phyloP scores from a whole-genome alignment of 2,888 invertebrate genomes.

The Pherbina coryleti region DNA sequence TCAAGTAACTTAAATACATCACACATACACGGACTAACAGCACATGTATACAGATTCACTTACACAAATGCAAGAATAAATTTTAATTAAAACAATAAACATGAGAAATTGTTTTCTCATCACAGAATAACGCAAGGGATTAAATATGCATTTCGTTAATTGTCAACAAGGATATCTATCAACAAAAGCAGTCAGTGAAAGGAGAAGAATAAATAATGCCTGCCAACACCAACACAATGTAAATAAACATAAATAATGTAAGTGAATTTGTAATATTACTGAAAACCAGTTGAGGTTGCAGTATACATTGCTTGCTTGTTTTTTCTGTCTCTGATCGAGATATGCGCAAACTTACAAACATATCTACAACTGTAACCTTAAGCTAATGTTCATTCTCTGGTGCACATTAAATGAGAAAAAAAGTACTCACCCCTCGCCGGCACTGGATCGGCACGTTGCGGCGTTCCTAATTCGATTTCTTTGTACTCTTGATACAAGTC shows the following conservation, averaged over 20 bases:
- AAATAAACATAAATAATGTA: background rate
- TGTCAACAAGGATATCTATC: constrained; percentile 16
- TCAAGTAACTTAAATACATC: background rate
- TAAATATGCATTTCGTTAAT: constrained; percentile 48
- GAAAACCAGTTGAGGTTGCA: background rate
- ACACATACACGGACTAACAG: background rate
- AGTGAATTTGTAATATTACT: constrained; percentile 4
- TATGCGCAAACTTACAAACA: too few relatives aligned
- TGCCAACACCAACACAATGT: background rate
- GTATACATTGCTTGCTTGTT: too few relatives aligned
- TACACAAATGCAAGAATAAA: constrained; percentile 1
- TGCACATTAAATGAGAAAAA: too few relatives aligned
- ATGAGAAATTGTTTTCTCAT: constrained; percentile 40
- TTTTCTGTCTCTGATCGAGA: too few relatives aligned
- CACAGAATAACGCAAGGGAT: constrained; percentile 46
- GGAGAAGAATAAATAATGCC: too few relatives aligned
- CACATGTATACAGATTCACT: background rate
- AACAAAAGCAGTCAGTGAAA: constrained; percentile 3
- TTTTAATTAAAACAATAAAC: constrained; percentile 41
- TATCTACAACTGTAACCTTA: too few relatives aligned
- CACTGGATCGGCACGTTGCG: constrained; percentile 78
- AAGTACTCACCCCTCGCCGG: constrained; percentile 79
- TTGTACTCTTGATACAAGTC: constrained; percentile 79
- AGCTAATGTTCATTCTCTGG: too few relatives aligned
- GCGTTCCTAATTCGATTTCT: constrained; percentile 78